Percentiles rank a stretch among this genome's conserved stretches.
phyloP scores from a whole-genome alignment of 2,888 invertebrate species.

The Gibbula magus region DNA sequence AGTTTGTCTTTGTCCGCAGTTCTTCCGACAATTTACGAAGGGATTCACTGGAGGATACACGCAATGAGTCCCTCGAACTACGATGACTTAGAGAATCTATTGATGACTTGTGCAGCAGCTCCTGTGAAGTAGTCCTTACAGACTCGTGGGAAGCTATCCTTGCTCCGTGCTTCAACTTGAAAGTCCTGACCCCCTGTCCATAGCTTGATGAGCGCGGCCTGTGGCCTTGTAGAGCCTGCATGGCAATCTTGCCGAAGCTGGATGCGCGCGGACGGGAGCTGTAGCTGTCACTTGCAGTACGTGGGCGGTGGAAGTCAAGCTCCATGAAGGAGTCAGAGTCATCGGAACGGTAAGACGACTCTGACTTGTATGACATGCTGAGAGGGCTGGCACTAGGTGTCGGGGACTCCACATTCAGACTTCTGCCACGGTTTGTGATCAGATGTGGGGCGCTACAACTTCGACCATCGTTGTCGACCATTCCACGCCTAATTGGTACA shows the following conservation, averaged over 20 bases:
- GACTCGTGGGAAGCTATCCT: constrained; percentile 57
- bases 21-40: constrained; percentile 54
- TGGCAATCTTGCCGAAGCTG: constrained; percentile 59
- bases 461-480: constrained; percentile 75
- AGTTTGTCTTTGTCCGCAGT: constrained; percentile 40
- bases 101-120: constrained; percentile 53
- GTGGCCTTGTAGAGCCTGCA: constrained; percentile 44
- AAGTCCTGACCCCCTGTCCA: constrained; percentile 60
- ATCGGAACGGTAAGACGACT: constrained; percentile 49
- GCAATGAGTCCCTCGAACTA: constrained; percentile 56
- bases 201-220: constrained; percentile 71
- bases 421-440: constrained; percentile 47
- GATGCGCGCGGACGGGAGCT: constrained; percentile 66
- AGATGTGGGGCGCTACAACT: constrained; percentile 84
- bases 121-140: constrained; percentile 55
- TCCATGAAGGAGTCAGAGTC: constrained; percentile 72
- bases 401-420: constrained; percentile 32
- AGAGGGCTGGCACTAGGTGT: constrained; percentile 53
- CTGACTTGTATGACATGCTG: constrained; percentile 61
- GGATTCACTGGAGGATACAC: constrained; percentile 65
- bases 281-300: constrained; percentile 69
- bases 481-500: constrained; percentile 47
- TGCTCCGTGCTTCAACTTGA: constrained; percentile 43
- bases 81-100: constrained; percentile 56
- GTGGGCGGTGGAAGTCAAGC: constrained; percentile 68